Evolutionary conservation across 2,113 vertebrate genomes (phyloP), one percentile per base, ranked within the genome.

Genomic region (Poeciliopsis turrubarensis): DNA sequence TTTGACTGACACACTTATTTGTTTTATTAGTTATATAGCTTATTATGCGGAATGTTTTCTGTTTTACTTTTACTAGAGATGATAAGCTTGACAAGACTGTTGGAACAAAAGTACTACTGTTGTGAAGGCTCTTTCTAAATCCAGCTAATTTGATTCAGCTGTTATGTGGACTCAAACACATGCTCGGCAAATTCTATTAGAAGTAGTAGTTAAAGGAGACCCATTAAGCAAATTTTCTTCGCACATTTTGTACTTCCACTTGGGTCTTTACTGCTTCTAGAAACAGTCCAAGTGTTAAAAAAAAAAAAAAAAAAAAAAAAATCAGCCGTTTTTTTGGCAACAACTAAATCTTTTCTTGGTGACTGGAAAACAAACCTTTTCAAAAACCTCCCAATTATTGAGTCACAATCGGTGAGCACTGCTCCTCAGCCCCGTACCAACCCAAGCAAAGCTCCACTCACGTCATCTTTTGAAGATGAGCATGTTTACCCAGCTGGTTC

Each of bases 101-200:
- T 65, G 31, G 30, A 25, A 34, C 57, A 70, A 39, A 39, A 69
- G 32, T 34, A 34, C 67, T 0, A 22, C 30, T 68, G 65, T 22
- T 0, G 19, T 47, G 8, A 57, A 25, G 25, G 22, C 5, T 57
- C 51, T 3, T n/a, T 12, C 15, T 68, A 60, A 51, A 39, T 69
- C 29, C 39, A 54, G 44, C 29, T 65, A 25, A 70, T 77, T 47
- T 69, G 66, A 8, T 76, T 76, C n/a, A 34, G 66, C 31, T 37
- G 29, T 65, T 57, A 57, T 44, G 44, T 47, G 65, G 32, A 1
- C 61, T 70, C 25, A 8, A 41, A 68, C 57, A 4, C 66, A 51
- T 30, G 32, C 31, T 64, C 41, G 60, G 32, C 26, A 65, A 70
- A 13, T 31, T 29, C 10, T 60, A 29, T 60, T 29, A 65, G 68